A percentile compares a stretch with the other conserved stretches of the same genome.
Conservation (phyloP, 2,888 invertebrate species). For the Euspilapteryx auroguttella region DNA sequence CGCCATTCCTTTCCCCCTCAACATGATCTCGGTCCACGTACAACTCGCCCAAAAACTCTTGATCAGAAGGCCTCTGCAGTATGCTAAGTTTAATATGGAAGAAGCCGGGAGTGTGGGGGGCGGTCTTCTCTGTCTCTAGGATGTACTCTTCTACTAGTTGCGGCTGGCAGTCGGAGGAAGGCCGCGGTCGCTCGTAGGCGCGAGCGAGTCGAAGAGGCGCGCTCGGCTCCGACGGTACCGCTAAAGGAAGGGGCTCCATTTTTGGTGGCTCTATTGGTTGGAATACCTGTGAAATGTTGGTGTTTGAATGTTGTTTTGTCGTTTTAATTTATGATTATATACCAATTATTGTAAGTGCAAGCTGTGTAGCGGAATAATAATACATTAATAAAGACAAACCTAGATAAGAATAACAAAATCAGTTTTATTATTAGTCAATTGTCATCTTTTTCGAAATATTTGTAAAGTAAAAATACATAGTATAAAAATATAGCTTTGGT, state of each 20-base stretch:
- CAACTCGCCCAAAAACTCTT: slow-evolving; percentile 86
- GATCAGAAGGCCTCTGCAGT: slow-evolving; percentile 83
- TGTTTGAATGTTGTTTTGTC: too few species aligned
- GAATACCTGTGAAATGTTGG: slow-evolving; percentile 42
- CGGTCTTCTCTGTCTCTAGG: slow-evolving; percentile 77
- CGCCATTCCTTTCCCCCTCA: slow-evolving; percentile 75
- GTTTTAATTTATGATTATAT: too few species aligned
- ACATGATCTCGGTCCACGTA: slow-evolving; percentile 86
- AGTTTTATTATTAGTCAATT: too few species aligned
- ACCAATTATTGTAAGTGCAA: too few species aligned
- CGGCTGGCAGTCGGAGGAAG: slow-evolving; percentile 73
- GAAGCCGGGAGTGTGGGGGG: slow-evolving; percentile 66
- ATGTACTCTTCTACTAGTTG: slow-evolving; percentile 86
- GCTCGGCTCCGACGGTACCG: slow-evolving; percentile 49
- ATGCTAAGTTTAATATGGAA: slow-evolving; percentile 88
- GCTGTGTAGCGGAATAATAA: too few species aligned
- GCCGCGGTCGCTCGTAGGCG: slow-evolving; percentile 64
- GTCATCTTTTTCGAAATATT: too few species aligned
- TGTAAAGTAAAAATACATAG: too few species aligned
- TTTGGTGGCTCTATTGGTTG: slow-evolving; percentile 66
- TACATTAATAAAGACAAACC: too few species aligned
- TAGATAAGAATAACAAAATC: too few species aligned
- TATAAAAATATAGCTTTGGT: too few species aligned
- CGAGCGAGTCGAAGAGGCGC: slow-evolving; percentile 38
- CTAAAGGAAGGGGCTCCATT: slow-evolving; percentile 61